These are phyloP conservation scores for Cyphomyrus discorhynchus DNA, from an alignment of 2,113 vertebrate species.

Conservation along the genomic window DNA sequence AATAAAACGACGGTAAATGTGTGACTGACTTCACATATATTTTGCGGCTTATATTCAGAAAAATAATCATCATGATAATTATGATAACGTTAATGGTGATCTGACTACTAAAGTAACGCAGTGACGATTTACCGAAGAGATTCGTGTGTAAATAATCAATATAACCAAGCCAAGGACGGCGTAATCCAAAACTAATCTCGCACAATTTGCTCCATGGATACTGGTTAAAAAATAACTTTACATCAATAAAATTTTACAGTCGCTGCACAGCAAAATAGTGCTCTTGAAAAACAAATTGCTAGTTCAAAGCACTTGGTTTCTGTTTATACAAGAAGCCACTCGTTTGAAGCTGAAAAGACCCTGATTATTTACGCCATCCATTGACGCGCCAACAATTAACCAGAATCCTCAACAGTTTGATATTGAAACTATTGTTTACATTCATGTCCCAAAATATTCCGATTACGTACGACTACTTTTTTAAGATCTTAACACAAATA, in stretches of 20 bases:
- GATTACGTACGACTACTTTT: background rate
- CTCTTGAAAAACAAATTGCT: background rate
- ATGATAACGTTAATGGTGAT: background rate
- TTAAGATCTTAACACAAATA: background rate
- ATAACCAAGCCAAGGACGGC: background rate
- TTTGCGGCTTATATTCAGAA: background rate
- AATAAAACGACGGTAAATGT: background rate
- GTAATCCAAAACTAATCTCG: background rate
- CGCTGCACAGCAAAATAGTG: background rate
- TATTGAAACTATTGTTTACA: background rate
- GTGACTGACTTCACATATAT: background rate
- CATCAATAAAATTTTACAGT: background rate
- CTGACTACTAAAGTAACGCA: background rate
- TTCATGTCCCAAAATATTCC: background rate
- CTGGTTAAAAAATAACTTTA: background rate
- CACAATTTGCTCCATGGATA: background rate
- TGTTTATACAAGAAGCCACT: background rate
- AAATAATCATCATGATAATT: background rate
- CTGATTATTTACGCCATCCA: background rate
- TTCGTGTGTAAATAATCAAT: background rate
- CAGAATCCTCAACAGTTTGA: background rate
- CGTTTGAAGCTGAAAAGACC: background rate
- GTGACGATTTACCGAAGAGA: background rate
- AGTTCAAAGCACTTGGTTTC: background rate
- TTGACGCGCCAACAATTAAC: background rate